phyloP scores from a whole-genome alignment of 2,888 invertebrate genomes.

The Phoronis australis region DNA sequence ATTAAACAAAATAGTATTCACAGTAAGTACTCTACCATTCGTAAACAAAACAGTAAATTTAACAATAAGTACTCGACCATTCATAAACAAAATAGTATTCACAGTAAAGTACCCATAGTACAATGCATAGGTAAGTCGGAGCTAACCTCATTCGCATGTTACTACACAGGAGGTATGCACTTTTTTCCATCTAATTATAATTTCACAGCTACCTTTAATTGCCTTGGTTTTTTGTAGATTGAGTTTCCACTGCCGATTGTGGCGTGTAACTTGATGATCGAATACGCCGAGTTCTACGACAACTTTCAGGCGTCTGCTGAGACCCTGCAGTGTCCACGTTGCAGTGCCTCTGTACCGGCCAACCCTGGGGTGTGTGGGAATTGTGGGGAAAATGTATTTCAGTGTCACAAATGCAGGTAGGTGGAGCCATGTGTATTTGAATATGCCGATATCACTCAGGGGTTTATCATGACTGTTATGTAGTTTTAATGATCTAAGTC shows the following conservation, averaged over 20 bases:
- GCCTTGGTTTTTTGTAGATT: constrained; percentile 56
- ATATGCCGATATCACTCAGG: neutral
- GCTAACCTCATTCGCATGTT: no score
- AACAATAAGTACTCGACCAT: no score
- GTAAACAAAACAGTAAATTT: no score
- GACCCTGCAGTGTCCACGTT: constrained; percentile 90
- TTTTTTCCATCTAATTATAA: no score
- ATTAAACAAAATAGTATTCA: no score
- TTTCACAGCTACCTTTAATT: neutral
- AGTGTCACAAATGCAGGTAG: constrained; percentile 93
- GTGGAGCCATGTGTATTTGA: constrained; percentile 13
- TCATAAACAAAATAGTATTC: no score
- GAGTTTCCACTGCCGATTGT: constrained; percentile 96
- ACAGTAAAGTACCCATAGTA: no score
- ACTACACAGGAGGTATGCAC: no score
- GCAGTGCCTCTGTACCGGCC: constrained; percentile 92
- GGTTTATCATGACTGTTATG: neutral
- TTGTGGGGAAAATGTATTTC: constrained; percentile 97
- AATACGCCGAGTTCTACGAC: constrained; percentile 96
- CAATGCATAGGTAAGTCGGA: no score
- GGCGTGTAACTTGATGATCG: constrained; percentile 96
- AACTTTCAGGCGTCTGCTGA: constrained; percentile 78
- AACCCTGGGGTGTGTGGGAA: constrained; percentile 96
- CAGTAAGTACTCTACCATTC: no score
- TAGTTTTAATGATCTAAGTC: no score